Conservation (phyloP, 1,140 invertebrate species). For the Heliconius congener region DNA sequence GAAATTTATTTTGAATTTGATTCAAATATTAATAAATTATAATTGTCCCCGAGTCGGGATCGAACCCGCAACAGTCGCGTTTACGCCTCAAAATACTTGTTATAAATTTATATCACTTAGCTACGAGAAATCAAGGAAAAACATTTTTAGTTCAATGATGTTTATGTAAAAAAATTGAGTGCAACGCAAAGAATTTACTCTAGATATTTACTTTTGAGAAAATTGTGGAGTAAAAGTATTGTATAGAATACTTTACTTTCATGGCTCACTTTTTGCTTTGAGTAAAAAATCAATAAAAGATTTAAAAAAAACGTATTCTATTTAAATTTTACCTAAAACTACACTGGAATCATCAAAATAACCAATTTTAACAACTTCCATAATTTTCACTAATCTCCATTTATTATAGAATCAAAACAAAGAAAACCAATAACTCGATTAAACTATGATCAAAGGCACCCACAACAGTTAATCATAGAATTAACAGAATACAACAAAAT, state of each 20-base stretch:
- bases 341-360: not conserved
- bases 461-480: slow-evolving; percentile 64
- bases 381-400: not conserved
- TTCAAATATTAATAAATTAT: no score
- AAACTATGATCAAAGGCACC: slow-evolving; percentile 10
- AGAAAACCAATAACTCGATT: not conserved
- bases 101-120: not conserved
- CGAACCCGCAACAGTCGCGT: no score
- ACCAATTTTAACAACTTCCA: not conserved
- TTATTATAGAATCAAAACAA: not conserved
- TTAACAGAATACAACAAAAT: slow-evolving; percentile 75
- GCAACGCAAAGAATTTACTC: not conserved
- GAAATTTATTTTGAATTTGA: no score
- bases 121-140: not conserved
- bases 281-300: not conserved
- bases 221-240: not conserved
- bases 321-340: not conserved
- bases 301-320: not conserved
- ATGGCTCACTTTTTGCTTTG: not conserved
- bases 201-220: not conserved
- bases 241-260: not conserved
- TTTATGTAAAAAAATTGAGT: not conserved
- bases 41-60: no score
- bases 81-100: no score
- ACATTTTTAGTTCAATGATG: not conserved